Percentiles rank a stretch among this genome's conserved stretches.
These are phyloP conservation scores for Pseudochirops cupreus DNA, from an alignment of 2,797 vertebrate species.

Conservation along the genomic window DNA sequence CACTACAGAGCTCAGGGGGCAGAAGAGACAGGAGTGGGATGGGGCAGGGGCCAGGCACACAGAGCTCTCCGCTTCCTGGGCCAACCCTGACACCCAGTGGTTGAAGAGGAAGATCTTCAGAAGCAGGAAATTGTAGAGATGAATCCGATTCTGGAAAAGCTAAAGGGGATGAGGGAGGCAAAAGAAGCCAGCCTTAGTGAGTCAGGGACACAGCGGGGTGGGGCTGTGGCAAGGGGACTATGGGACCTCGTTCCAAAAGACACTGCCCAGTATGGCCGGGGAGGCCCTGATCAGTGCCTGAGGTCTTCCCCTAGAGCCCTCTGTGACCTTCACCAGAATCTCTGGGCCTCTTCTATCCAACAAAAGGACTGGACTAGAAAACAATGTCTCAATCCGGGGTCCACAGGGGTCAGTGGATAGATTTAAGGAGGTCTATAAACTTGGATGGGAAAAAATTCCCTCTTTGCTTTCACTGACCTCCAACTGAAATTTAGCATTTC, in stretches of 20 bases:
- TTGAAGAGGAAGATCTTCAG: constrained; percentile 70
- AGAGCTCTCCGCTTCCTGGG: constrained; percentile 56
- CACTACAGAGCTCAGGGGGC: not conserved
- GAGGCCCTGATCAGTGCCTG: too few species aligned
- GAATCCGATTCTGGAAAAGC: constrained; percentile 59
- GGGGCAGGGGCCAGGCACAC: not conserved
- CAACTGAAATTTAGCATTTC: not conserved
- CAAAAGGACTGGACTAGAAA: not conserved
- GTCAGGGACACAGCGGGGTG: fast-evolving
- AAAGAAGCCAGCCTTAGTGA: fast-evolving
- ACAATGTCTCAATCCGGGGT: not conserved
- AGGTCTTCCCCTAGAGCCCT: not conserved
- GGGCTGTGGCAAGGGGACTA: not conserved
- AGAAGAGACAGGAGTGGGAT: fast-evolving
- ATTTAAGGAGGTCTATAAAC: not conserved
- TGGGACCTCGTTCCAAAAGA: not conserved
- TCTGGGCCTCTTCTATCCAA: not conserved
- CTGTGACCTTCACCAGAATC: not conserved
- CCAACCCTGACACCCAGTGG: constrained; percentile 62
- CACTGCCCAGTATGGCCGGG: not conserved
- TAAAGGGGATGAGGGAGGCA: not conserved
- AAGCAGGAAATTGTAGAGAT: constrained; percentile 66
- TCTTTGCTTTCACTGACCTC: not conserved
- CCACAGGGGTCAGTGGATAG: not conserved
- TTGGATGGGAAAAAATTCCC: not conserved